phyloP scores from a whole-genome alignment of 1,140 invertebrate genomes.

The Sitophilus oryzae region DNA sequence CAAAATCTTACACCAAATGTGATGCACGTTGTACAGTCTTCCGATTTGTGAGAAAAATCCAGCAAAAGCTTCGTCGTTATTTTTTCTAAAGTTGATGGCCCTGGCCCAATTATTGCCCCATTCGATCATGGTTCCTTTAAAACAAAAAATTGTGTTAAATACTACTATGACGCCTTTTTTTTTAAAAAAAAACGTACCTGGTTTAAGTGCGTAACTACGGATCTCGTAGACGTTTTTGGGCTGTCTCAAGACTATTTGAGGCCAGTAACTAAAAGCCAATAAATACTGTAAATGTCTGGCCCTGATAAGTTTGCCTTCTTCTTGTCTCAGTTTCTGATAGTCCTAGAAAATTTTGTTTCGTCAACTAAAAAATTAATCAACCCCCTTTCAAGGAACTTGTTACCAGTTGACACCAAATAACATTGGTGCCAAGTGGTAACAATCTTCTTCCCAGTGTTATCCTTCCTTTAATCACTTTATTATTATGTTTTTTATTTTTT shows the following conservation, averaged over 20 bases:
- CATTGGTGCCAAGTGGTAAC: no score
- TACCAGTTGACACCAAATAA: no score
- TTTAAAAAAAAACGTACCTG: constrained; percentile 49
- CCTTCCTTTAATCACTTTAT: not conserved
- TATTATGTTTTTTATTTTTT: not conserved
- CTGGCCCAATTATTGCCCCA: constrained; percentile 99
- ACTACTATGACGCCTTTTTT: not conserved
- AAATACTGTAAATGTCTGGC: constrained; percentile 89
- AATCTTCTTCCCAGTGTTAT: not conserved
- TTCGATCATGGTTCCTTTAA: constrained; percentile 88
- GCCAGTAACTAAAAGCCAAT: constrained; percentile 87
- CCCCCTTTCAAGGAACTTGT: no score
- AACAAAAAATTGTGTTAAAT: not conserved
- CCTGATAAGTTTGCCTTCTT: constrained; percentile 77
- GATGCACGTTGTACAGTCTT: constrained; percentile 92
- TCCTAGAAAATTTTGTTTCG: constrained; percentile 67
- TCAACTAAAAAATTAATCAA: no score
- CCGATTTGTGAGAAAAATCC: constrained; percentile 97
- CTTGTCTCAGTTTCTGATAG: constrained; percentile 69
- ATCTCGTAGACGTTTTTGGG: constrained; percentile 91
- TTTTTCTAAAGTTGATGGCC: constrained; percentile 83
- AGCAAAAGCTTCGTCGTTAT: constrained; percentile 89
- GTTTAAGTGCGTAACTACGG: constrained; percentile 81
- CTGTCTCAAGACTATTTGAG: constrained; percentile 63
- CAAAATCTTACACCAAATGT: constrained; percentile 98